These are phyloP conservation scores for Planococcus citri DNA, from an alignment of 1,140 invertebrate species.

Conservation along the genomic window DNA sequence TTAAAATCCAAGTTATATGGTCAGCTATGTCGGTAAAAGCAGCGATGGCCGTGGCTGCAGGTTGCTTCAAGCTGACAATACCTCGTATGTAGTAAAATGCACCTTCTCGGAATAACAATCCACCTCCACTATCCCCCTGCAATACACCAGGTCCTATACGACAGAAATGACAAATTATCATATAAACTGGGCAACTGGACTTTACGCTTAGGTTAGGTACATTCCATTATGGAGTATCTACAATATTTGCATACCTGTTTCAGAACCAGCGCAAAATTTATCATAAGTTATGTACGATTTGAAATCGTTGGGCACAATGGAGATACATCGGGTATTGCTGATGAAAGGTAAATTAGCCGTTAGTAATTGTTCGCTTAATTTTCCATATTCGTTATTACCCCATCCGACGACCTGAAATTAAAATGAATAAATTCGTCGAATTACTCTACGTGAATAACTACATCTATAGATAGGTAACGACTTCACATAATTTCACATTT, in stretches of 20 bases:
- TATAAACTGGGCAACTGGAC: not conserved
- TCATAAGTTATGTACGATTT: not conserved
- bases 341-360: not conserved
- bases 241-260: not conserved
- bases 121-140: not conserved
- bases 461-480: no score
- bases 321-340: not conserved
- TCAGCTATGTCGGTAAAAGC: not conserved
- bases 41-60: not conserved
- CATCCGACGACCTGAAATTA: not conserved
- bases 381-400: not conserved
- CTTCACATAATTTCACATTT: no score
- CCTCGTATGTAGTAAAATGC: not conserved
- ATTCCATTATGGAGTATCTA: no score
- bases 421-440: no score
- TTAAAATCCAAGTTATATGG: not conserved
- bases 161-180: not conserved
- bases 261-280: not conserved
- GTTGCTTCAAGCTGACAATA: not conserved
- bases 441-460: no score
- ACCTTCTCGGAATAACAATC: not conserved
- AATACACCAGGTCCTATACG: not conserved
- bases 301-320: not conserved
- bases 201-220: no score
- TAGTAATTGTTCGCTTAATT: not conserved